Evolutionary conservation across 2,113 vertebrate species (phyloP).

Genomic region (human (Homo sapiens)): DNA sequence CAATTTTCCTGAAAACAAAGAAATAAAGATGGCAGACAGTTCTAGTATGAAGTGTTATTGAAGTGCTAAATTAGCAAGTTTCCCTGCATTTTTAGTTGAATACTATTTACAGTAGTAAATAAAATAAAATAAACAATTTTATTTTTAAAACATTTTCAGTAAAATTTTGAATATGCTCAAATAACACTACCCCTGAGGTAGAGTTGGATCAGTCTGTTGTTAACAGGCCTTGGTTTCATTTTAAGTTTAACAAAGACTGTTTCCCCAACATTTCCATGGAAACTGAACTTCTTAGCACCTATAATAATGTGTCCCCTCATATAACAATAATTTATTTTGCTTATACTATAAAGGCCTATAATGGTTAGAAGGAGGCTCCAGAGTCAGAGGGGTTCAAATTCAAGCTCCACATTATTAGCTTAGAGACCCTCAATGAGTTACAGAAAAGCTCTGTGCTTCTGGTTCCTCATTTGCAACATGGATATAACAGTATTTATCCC

Average conservation of each 20-base stretch:
- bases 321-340: background rate
- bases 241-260: background rate
- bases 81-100: background rate
- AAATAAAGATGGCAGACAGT: background rate
- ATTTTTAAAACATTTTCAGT: background rate
- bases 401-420: conserved; percentile 27
- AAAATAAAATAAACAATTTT: background rate
- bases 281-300: background rate
- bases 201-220: background rate
- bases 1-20: conserved; percentile 54
- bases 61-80: background rate
- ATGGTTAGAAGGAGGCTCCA: background rate
- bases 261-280: background rate
- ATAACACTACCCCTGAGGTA: background rate
- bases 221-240: conserved; percentile 26
- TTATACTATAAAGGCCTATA: background rate
- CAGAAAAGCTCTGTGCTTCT: background rate
- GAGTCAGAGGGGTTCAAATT: background rate
- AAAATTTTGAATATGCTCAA: background rate
- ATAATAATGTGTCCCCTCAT: background rate
- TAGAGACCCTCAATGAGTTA: conserved; percentile 25
- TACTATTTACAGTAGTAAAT: background rate
- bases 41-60: background rate
- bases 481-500: conserved; percentile 36
- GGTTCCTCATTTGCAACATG: conserved; percentile 50